Evolutionary conservation across 2,888 invertebrate genomes (phyloP).

Genomic region (Macropis europaea): DNA sequence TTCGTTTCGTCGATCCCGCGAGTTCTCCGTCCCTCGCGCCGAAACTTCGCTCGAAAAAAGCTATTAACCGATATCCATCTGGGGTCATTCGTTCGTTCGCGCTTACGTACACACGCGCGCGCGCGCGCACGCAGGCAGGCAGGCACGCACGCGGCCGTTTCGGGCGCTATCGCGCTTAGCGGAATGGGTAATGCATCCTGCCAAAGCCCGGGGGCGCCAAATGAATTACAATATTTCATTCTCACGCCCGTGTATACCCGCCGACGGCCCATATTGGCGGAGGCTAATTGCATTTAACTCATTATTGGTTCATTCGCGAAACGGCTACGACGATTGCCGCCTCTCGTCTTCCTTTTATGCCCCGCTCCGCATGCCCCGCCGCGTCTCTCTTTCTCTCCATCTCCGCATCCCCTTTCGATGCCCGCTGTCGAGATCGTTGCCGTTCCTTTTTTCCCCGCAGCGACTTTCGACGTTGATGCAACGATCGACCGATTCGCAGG

Average conservation of each 20-base stretch:
- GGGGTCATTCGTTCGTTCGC: constrained; percentile 72
- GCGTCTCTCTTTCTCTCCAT: background rate
- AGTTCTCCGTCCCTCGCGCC: constrained; percentile 21
- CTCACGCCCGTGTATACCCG: constrained; percentile 65
- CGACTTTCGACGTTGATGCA: constrained; percentile 52
- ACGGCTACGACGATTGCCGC: constrained; percentile 19
- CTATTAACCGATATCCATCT: constrained; percentile 77
- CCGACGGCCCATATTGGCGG: constrained; percentile 58
- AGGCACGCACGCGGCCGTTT: constrained; percentile 37
- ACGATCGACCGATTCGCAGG: constrained; percentile 21
- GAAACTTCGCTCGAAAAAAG: constrained; percentile 72
- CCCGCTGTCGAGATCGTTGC: constrained; percentile 53
- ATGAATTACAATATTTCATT: constrained; percentile 75
- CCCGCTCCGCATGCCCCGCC: background rate
- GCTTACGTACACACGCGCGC: constrained; percentile 44
- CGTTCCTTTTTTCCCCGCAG: constrained; percentile 5
- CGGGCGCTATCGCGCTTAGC: constrained; percentile 66
- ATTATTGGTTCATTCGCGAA: constrained; percentile 59
- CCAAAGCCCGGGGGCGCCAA: constrained; percentile 69
- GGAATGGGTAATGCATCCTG: constrained; percentile 67
- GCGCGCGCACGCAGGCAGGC: constrained; percentile 7
- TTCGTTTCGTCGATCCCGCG: background rate
- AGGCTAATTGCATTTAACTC: constrained; percentile 66
- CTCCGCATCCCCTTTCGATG: constrained; percentile 12
- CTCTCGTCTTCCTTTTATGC: constrained; percentile 4